These are phyloP conservation scores for Antitype chi DNA, from an alignment of 2,888 invertebrate genomes.

Conservation along the genomic window DNA sequence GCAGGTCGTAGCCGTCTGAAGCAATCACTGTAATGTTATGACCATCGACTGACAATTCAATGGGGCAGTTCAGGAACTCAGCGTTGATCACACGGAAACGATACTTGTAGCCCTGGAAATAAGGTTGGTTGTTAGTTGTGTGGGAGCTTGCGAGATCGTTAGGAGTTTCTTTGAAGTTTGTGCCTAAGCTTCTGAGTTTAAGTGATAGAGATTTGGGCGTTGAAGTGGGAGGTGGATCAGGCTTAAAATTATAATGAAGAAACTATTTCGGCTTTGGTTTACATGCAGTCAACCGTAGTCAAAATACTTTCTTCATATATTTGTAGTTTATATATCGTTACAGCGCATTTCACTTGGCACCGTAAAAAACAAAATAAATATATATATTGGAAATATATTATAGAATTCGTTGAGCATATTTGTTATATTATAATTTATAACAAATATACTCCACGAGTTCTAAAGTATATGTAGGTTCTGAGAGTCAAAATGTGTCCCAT, in stretches of 20 bases:
- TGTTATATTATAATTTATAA: too few species aligned
- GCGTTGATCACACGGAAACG: conserved; percentile 96
- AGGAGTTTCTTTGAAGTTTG: conserved; percentile 30
- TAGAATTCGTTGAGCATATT: too few species aligned
- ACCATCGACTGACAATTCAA: conserved; percentile 95
- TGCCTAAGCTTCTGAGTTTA: conserved; percentile 15
- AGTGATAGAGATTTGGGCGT: conserved; percentile 31
- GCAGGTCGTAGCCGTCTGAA: conserved; percentile 95
- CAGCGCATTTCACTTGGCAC: too few species aligned
- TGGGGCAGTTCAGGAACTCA: conserved; percentile 96
- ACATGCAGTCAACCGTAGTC: neutral
- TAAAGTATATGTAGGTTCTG: too few species aligned
- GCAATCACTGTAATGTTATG: conserved; percentile 95
- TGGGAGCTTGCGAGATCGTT: neutral
- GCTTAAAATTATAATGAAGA: neutral
- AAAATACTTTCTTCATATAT: neutral
- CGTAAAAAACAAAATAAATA: too few species aligned
- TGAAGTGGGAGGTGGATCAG: conserved; percentile 4
- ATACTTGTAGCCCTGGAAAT: conserved; percentile 92
- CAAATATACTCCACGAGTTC: too few species aligned
- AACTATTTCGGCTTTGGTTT: neutral
- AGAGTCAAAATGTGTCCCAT: too few species aligned
- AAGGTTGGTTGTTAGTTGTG: conserved; percentile 55
- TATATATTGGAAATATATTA: too few species aligned
- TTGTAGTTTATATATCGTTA: too few species aligned